phyloP scores from a whole-genome alignment of 2,113 vertebrate species.

The Panthera tigris region DNA sequence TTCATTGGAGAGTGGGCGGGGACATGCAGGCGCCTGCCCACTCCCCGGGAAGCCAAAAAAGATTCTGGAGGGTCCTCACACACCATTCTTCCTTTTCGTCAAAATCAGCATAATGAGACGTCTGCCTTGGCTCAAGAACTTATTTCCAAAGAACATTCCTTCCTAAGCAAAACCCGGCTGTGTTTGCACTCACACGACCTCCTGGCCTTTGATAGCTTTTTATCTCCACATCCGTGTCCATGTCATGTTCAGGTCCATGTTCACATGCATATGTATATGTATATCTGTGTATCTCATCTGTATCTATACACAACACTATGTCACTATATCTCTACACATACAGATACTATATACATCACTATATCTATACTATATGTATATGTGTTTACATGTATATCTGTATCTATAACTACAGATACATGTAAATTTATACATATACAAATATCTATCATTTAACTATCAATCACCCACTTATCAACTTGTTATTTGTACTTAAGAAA shows the following conservation, averaged over 20 bases:
- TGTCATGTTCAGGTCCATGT: background rate
- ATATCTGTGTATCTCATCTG: background rate
- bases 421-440: background rate
- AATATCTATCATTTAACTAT: background rate
- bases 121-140: background rate
- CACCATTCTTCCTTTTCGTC: background rate
- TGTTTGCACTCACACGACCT: background rate
- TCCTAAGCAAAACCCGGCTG: background rate
- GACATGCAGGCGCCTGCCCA: background rate
- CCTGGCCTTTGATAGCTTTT: background rate
- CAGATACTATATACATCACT: background rate
- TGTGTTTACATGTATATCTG: background rate
- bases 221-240: background rate
- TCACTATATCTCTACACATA: background rate
- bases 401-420: background rate
- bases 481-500: background rate
- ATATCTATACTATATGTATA: background rate
- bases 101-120: background rate
- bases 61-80: background rate
- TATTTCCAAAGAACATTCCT: background rate
- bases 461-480: background rate
- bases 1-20: background rate
- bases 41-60: background rate
- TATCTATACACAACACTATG: background rate
- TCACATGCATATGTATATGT: no score